Evolutionary conservation across 1,140 invertebrate species (phyloP).

Genomic region (Pristionchus pacificus): DNA sequence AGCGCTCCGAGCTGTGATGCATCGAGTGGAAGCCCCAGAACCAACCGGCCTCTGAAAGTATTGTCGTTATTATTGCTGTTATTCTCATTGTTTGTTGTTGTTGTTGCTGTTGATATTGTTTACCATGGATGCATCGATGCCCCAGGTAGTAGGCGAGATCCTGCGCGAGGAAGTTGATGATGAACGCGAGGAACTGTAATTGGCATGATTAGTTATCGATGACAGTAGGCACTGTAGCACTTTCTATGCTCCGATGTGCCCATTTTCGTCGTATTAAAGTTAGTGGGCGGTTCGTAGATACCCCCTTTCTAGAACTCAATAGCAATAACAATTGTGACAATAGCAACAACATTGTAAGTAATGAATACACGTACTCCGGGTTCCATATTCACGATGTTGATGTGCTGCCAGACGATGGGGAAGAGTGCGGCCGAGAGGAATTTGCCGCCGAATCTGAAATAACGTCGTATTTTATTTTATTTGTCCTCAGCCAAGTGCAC

Average conservation of each 20-base stretch:
- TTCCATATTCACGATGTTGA: conserved; percentile 10
- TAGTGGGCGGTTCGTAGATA: no score
- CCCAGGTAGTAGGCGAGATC: conserved; percentile 60
- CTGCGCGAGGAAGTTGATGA: conserved; percentile 46
- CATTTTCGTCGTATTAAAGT: conserved; percentile 51
- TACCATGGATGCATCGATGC: conserved; percentile 62
- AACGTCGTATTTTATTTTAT: no score
- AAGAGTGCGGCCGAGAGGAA: conserved; percentile 8
- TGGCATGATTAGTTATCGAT: conserved; percentile 25
- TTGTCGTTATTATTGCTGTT: conserved; percentile 16
- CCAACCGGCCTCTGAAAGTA: conserved; percentile 72
- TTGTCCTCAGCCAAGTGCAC: no score
- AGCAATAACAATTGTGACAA: no score
- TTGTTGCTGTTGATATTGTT: not conserved
- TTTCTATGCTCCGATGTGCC: conserved; percentile 37
- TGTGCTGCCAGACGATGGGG: not conserved
- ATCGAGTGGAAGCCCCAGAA: conserved; percentile 91
- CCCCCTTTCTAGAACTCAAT: no score
- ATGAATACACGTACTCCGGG: not conserved
- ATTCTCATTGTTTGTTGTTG: conserved; percentile 3
- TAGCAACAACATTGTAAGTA: no score
- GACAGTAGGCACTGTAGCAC: not conserved
- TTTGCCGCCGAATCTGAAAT: not conserved
- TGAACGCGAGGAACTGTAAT: conserved; percentile 42
- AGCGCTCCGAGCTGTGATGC: conserved; percentile 91